Percentiles rank a stretch among this genome's conserved stretches.
Evolutionary conservation across 2,888 invertebrate genomes (phyloP).

Genomic region (Chrysopilus asiliformis): DNA sequence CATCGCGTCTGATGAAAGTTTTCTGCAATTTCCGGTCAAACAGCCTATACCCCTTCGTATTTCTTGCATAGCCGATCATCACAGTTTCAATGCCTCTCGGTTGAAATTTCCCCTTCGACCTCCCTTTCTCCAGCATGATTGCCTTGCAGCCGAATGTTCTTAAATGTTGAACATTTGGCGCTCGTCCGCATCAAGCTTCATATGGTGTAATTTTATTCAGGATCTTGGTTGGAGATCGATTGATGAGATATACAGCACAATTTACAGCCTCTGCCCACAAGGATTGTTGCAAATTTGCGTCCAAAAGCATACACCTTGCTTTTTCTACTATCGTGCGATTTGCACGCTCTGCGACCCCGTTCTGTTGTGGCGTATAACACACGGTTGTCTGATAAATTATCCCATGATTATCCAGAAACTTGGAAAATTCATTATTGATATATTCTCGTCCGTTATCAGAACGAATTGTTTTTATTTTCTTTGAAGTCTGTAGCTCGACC

Average conservation of each 20-base stretch:
- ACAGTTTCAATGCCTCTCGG: no score
- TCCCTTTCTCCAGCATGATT: no score
- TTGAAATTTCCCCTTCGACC: no score
- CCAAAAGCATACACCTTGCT: constrained; percentile 4
- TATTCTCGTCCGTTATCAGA: constrained; percentile 12
- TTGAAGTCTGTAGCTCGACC: constrained; percentile 13
- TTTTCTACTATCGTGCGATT: constrained; percentile 9
- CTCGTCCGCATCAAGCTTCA: no score
- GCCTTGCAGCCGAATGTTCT: no score
- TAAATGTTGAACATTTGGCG: no score
- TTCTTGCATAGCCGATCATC: no score
- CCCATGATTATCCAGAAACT: constrained; percentile 6
- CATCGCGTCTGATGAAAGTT: no score
- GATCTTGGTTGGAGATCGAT: background rate
- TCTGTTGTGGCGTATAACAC: constrained; percentile 13
- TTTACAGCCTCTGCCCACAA: constrained; percentile 1
- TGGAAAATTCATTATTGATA: constrained; percentile 4
- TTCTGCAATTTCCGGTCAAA: no score
- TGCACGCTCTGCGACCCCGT: constrained; percentile 9
- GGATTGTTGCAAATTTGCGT: background rate
- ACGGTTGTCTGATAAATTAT: constrained; percentile 6
- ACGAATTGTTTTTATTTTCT: constrained; percentile 8
- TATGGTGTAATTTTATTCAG: no score
- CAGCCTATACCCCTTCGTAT: no score
- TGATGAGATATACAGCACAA: background rate